These are phyloP conservation scores for Zaprionus africanus DNA, from an alignment of 1,140 invertebrate species.

Conservation along the genomic window DNA sequence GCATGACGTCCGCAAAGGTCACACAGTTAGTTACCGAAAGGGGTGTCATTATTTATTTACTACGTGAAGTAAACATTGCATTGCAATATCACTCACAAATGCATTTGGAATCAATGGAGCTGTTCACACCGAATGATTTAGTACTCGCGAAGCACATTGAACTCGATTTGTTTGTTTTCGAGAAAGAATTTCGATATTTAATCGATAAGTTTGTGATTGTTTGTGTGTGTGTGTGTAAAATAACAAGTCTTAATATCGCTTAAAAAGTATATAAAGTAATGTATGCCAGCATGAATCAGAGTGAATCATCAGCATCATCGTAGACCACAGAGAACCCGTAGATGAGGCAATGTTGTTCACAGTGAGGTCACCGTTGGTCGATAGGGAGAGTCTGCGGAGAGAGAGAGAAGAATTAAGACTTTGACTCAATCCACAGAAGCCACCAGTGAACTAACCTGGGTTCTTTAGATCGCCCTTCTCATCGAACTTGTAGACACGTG, in stretches of 20 bases:
- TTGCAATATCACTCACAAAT: not conserved
- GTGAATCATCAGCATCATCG: conserved; percentile 2
- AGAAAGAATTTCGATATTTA: conserved; percentile 11
- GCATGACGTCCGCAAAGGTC: not conserved
- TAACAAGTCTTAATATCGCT: conserved; percentile 48
- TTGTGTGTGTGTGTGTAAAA: conserved; percentile 10
- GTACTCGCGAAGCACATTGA: not conserved
- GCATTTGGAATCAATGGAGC: not conserved
- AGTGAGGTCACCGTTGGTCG: conserved; percentile 71
- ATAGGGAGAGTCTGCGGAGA: conserved; percentile 60
- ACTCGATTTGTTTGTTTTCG: conserved; percentile 15
- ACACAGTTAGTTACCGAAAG: not conserved
- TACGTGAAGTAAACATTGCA: not conserved
- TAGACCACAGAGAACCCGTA: not conserved
- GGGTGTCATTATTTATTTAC: conserved; percentile 1
- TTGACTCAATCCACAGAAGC: not conserved
- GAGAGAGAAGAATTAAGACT: not conserved
- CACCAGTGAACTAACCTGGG: conserved; percentile 37
- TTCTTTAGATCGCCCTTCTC: conserved; percentile 69
- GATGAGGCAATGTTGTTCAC: conserved; percentile 26
- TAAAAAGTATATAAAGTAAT: conserved; percentile 13
- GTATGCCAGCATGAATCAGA: conserved; percentile 25
- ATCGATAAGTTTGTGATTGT: conserved; percentile 23
- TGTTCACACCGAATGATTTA: conserved; percentile 7
- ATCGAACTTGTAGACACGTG: conserved; percentile 72